Base-by-base conservation (phyloP, 2,797 vertebrate genomes). In the Urophycis tenuis region DNA sequence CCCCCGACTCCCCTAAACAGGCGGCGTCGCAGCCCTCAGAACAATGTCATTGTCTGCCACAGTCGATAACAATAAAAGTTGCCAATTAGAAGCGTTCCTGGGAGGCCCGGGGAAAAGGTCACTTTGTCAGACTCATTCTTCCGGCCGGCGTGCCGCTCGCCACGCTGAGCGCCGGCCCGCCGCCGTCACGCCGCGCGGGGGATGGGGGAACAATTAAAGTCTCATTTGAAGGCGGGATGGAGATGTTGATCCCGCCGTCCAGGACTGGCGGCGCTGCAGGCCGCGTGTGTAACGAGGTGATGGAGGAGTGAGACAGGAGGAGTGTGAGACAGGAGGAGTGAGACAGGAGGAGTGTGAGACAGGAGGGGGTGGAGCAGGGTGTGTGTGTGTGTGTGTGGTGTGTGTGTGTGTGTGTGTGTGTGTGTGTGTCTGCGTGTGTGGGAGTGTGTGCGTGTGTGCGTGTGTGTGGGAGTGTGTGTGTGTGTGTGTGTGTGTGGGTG, bases 61-160 rank as follows among this genome's bases (percentile, higher is more conserved):
- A 31, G 80, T 77, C 87, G 81, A 87, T 87, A 85, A 85, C 84
- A 88, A 85, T 86, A 88, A 91, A 85, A 92, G 81, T 77, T 86
- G 79, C 80, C 89, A 90, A 89, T 91, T 91, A 91, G 82, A 87
- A 74, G 49, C 32, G 77, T 84, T 82, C 86, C 80, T 73, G 73
- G 73, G 87, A 85, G 87, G 87, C 82, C 81, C 45, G 76, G 77
- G 83, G 85, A 91, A 71, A 91, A 92, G 89, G 91, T 92, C 90
- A 89, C 85, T 85, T 84, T 83, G 84, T 85, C 87, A 78, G 78
- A 78, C 81, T 88, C 85, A 85, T 89, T 85, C 90, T 91, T 91
- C 85, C 76, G 79, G 78, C 74, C 72, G 85, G 80, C 80, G 80
- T 74, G 73, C 74, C 82, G 87, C 80, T 31, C 74, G 25, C 74